Evolutionary conservation across 1,140 invertebrate species (phyloP).

Genomic region (Trichomalopsis sarcophagae): DNA sequence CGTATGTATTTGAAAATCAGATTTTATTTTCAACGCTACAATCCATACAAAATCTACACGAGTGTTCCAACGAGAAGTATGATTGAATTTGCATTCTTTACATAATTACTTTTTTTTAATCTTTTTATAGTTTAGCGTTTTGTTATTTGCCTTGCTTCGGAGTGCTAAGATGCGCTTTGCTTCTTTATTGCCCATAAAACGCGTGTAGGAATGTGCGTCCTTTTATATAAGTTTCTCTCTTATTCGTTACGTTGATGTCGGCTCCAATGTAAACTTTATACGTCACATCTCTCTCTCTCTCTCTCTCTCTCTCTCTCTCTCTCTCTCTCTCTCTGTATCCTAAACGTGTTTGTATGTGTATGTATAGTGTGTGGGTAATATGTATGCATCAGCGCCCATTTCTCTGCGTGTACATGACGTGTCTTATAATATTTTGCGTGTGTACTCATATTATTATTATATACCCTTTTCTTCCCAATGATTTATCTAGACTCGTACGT

Average conservation of each 20-base stretch:
- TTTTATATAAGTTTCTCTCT: background rate
- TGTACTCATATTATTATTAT: conserved; percentile 7
- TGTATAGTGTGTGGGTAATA: background rate
- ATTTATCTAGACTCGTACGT: background rate
- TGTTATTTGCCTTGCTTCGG: conserved; percentile 9
- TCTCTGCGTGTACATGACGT: background rate
- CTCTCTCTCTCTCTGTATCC: background rate
- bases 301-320: no score
- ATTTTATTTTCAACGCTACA: conserved; percentile 68
- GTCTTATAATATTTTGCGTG: background rate
- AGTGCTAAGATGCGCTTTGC: conserved; percentile 29
- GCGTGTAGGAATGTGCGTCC: conserved; percentile 29
- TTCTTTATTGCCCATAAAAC: conserved; percentile 45
- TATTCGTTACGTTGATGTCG: background rate
- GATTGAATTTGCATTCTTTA: conserved; percentile 22
- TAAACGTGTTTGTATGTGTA: background rate
- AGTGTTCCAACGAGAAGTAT: conserved; percentile 54
- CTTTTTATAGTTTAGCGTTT: background rate
- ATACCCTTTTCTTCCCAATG: conserved; percentile 8
- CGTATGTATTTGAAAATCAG: conserved; percentile 65
- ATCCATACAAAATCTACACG: conserved; percentile 71
- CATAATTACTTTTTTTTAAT: background rate
- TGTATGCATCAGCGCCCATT: background rate
- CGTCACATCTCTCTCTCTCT: background rate
- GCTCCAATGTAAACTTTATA: conserved; percentile 10